Conservation (phyloP, 1,140 invertebrate species). For the Scylla paramamosain region DNA sequence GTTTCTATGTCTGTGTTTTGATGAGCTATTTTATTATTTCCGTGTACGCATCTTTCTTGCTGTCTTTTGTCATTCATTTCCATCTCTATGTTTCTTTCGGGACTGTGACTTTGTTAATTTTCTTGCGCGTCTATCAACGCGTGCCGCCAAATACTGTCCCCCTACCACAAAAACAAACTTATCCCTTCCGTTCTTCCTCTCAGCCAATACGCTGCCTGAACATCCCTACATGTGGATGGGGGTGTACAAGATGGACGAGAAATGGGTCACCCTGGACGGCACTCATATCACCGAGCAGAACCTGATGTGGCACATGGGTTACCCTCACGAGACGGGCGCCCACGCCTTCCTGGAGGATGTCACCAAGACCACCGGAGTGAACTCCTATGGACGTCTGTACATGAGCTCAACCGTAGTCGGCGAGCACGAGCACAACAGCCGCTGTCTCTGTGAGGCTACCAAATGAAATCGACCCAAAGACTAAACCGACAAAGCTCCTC, state of each 20-base stretch:
- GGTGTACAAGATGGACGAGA: neutral
- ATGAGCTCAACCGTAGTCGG: neutral
- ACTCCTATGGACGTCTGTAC: slow-evolving; percentile 1
- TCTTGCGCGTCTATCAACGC: too few relatives aligned
- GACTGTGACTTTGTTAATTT: too few relatives aligned
- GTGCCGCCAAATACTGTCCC: neutral
- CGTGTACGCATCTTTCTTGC: too few relatives aligned
- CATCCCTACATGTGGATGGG: slow-evolving; percentile 47
- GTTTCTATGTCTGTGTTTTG: too few relatives aligned
- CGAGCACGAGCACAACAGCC: neutral
- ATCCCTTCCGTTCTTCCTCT: neutral
- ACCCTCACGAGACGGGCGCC: slow-evolving; percentile 37
- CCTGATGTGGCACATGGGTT: slow-evolving; percentile 16
- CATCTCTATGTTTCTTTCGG: too few relatives aligned
- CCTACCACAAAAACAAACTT: neutral
- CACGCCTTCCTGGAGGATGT: slow-evolving; percentile 29
- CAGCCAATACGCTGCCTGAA: neutral
- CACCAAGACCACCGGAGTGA: neutral
- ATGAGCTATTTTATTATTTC: too few relatives aligned
- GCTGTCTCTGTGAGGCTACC: neutral
- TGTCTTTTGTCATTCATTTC: too few relatives aligned
- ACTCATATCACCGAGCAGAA: neutral
- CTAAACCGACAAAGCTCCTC: too few relatives aligned
- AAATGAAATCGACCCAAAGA: neutral
- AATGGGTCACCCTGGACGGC: slow-evolving; percentile 31